phyloP scores from a whole-genome alignment of 1,140 invertebrate species.

The Apis dorsata region DNA sequence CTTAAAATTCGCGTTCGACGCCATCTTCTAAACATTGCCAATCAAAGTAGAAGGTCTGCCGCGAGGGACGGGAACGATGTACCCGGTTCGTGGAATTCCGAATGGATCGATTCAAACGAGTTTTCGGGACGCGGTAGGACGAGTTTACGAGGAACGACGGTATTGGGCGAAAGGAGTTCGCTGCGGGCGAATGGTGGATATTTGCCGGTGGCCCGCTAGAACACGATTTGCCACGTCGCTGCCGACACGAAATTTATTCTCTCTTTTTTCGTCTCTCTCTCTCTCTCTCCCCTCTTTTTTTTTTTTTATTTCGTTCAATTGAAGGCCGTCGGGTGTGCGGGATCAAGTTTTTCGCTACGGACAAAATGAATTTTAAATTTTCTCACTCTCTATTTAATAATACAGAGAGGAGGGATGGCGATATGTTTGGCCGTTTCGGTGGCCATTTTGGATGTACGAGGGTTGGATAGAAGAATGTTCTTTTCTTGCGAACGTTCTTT shows the following conservation, averaged over 20 bases:
- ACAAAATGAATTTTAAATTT: constrained; percentile 27
- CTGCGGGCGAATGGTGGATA: constrained; percentile 66
- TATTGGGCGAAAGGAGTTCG: constrained; percentile 64
- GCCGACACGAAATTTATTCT: constrained; percentile 63
- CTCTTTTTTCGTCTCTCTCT: constrained; percentile 38
- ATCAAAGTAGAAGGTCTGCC: constrained; percentile 47
- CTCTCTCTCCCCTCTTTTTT: neutral
- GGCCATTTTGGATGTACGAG: neutral
- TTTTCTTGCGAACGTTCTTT: too few relatives aligned
- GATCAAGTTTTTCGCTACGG: constrained; percentile 40
- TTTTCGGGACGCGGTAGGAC: constrained; percentile 66
- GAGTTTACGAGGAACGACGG: constrained; percentile 69
- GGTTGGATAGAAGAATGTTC: too few relatives aligned
- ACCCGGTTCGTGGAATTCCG: constrained; percentile 62
- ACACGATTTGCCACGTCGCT: constrained; percentile 65
- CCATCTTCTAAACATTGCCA: constrained; percentile 58
- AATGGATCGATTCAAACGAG: constrained; percentile 66
- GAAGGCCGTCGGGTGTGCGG: constrained; percentile 37
- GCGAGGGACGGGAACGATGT: constrained; percentile 43
- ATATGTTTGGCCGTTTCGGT: neutral
- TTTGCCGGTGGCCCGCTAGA: constrained; percentile 66
- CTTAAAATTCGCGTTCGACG: constrained; percentile 41
- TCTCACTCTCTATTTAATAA: neutral
- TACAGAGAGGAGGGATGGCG: neutral
- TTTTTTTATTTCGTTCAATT: constrained; percentile 45